Base-by-base conservation (phyloP, 2,888 invertebrate species). In the Oegoconia quadripuncta region DNA sequence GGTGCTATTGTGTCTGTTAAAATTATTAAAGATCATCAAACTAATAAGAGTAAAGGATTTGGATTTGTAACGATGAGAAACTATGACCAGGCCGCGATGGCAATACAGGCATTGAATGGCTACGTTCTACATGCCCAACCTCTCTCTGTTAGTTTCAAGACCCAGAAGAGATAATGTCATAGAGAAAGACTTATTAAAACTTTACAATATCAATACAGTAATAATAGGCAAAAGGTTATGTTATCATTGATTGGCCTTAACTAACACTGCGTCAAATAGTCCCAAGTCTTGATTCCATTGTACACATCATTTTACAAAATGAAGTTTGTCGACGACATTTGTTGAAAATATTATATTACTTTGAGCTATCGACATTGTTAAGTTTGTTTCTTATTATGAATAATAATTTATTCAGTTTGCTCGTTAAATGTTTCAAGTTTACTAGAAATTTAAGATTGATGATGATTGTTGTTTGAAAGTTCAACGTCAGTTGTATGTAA, bases 351-450 rank as follows among this genome's bases (percentile, higher is more conserved):
- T 83, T 84, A 72, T 81, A 83, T 86, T 87, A 77, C 75, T 84
- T 86, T 87, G 84, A 84, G 84, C 87, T 87, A 80, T 84, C 77
- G 63, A 81, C 81, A 84, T 87, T 86, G 87, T 87, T 87, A 87
- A 86, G 86, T 87, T 87, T 87, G 87, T 84, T 86, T 75, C 71
- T 73, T 75, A 73, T 75, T 86, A 80, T 77, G 83, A 79, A 83
- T 86, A 86, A 86, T 86, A 82, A 86, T 86, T 87, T 87, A 87
- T 87, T 87, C 84, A 79, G 83, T 87, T 87, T 81, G 87, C 84
- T 86, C 83, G 87, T 87, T 87, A 83, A 86, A 86, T 83, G 69
- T 87, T 86, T 84, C 86, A 87, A 86, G 84, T 87, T 87, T 87
- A 86, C 78, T 87, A 86, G 83, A 76, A 74, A 62, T 82, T 77